Evolutionary conservation across 2,797 vertebrate species (phyloP).

Genomic region (Bovichtus diacanthus): DNA sequence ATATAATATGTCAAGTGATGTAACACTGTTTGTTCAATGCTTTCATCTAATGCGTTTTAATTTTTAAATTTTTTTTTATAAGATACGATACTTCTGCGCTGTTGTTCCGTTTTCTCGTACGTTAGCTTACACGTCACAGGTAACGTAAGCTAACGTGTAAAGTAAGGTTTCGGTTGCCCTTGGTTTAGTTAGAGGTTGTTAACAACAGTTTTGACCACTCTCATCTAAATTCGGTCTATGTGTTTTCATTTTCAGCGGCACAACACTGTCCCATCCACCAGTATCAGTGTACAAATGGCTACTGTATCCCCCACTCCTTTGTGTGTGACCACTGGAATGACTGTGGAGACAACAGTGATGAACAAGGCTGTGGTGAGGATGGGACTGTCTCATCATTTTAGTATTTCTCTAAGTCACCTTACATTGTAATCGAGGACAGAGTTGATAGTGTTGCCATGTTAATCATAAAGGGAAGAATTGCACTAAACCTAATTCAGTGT

Average conservation of each 20-base stretch:
- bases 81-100: no score
- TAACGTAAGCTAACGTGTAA: no score
- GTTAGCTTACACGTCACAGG: no score
- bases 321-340: slow-evolving; percentile 85
- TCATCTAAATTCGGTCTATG: background rate
- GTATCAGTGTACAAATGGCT: slow-evolving; percentile 80
- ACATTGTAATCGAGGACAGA: background rate
- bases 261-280: slow-evolving; percentile 76
- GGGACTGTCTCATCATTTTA: background rate
- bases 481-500: background rate
- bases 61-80: no score
- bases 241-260: slow-evolving; percentile 59
- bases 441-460: background rate
- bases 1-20: background rate
- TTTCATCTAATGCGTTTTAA: background rate
- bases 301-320: slow-evolving; percentile 74
- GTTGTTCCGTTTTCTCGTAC: background rate
- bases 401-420: background rate
- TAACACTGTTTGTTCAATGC: background rate
- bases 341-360: slow-evolving; percentile 84
- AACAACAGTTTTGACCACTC: fast-evolving
- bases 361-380: slow-evolving; percentile 80
- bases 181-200: background rate
- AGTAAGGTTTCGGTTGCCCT: no score
- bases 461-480: background rate